These are phyloP conservation scores for Atta texana DNA, from an alignment of 1,140 invertebrate species.

Conservation along the genomic window DNA sequence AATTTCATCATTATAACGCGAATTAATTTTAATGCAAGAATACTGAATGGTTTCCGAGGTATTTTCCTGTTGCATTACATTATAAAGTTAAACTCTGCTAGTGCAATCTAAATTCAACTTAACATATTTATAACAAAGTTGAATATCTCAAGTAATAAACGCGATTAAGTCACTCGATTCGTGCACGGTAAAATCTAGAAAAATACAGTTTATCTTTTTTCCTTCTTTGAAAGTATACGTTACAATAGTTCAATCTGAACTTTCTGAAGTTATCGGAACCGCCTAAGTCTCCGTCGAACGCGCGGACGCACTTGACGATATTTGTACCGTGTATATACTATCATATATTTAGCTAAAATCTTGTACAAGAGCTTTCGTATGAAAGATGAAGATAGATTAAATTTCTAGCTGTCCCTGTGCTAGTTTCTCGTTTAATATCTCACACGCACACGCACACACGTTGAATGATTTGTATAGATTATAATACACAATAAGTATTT, in stretches of 20 bases:
- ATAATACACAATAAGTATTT: constrained; percentile 39
- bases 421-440: background rate
- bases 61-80: background rate
- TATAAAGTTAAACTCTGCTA: constrained; percentile 1
- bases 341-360: constrained; percentile 58
- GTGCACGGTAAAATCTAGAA: constrained; percentile 75
- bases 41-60: background rate
- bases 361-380: constrained; percentile 16
- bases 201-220: constrained; percentile 81
- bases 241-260: background rate
- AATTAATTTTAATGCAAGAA: background rate
- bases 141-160: constrained; percentile 65
- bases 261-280: constrained; percentile 22
- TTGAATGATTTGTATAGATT: constrained; percentile 27
- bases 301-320: constrained; percentile 42
- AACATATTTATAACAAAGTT: constrained; percentile 39
- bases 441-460: background rate
- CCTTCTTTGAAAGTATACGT: constrained; percentile 6
- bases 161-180: constrained; percentile 66
- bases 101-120: constrained; percentile 39
- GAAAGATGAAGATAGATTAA: constrained; percentile 19
- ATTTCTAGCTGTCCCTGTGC: background rate
- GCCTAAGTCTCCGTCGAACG: constrained; percentile 17
- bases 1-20: background rate
- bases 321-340: constrained; percentile 66